Conservation (phyloP, 2,113 vertebrate species). For the Hippocampus comes region DNA sequence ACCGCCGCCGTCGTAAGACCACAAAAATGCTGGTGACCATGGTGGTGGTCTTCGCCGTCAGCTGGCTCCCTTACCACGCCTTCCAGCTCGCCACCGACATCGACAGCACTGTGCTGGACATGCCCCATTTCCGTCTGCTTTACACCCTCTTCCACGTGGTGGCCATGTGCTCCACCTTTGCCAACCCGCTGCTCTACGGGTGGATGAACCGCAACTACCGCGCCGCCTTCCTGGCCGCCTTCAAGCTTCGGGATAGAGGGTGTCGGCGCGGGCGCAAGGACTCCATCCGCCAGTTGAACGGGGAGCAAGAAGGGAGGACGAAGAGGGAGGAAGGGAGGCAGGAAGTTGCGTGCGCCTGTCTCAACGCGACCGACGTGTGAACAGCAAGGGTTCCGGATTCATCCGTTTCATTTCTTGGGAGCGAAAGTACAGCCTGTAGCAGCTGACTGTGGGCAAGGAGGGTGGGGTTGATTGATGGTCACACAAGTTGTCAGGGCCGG, state of each 20-base stretch:
- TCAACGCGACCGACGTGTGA: slow-evolving; percentile 81
- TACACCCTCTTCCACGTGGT: slow-evolving; percentile 91
- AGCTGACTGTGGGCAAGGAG: background rate
- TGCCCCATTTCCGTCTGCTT: slow-evolving; percentile 89
- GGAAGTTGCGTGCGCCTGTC: slow-evolving; percentile 39
- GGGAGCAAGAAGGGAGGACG: slow-evolving; percentile 26
- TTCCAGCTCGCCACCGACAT: slow-evolving; percentile 95
- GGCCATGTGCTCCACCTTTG: slow-evolving; percentile 95
- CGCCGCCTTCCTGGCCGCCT: slow-evolving; percentile 84
- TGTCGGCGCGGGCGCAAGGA: slow-evolving; percentile 37
- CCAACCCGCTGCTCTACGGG: slow-evolving; percentile 92
- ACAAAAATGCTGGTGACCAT: slow-evolving; percentile 94
- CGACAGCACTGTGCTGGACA: slow-evolving; percentile 82
- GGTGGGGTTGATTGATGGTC: background rate
- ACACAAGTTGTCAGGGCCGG: no score
- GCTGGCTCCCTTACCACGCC: slow-evolving; percentile 92
- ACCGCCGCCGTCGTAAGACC: slow-evolving; percentile 84
- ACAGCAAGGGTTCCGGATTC: background rate
- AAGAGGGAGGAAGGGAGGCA: slow-evolving; percentile 51
- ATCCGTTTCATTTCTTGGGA: background rate
- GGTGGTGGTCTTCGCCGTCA: slow-evolving; percentile 90
- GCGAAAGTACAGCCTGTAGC: background rate
- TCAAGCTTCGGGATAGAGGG: slow-evolving; percentile 73
- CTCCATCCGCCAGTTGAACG: slow-evolving; percentile 41
- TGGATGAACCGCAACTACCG: slow-evolving; percentile 99